phyloP scores from a whole-genome alignment of 2,888 invertebrate species.

The Brachypalpus laphriformis region DNA sequence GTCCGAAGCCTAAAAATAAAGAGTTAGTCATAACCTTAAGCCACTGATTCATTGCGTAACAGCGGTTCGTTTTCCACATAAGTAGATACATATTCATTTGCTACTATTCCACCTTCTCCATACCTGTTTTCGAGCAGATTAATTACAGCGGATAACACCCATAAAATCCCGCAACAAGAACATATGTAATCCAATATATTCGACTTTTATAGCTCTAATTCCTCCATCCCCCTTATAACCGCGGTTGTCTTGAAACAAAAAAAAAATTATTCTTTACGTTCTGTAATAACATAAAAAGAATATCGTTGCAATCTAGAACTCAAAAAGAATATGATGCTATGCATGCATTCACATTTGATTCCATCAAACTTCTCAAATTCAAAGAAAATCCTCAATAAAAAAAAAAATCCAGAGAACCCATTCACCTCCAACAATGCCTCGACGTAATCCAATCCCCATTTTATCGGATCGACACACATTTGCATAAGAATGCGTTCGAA shows the following conservation, averaged over 20 bases:
- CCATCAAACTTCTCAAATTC: slow-evolving; percentile 23
- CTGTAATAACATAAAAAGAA: background rate
- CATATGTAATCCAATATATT: slow-evolving; percentile 44
- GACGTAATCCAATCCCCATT: slow-evolving; percentile 45
- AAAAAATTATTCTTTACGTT: background rate
- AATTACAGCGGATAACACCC: slow-evolving; percentile 46
- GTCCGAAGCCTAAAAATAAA: background rate
- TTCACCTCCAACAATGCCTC: slow-evolving; percentile 14
- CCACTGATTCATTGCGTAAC: slow-evolving; percentile 38
- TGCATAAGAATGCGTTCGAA: slow-evolving; percentile 53
- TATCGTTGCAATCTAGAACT: slow-evolving; percentile 9
- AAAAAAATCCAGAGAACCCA: slow-evolving; percentile 18
- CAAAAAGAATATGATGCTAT: background rate
- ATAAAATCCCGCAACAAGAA: slow-evolving; percentile 28
- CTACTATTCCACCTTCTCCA: slow-evolving; percentile 7
- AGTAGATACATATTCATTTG: slow-evolving; percentile 1
- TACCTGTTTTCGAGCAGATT: slow-evolving; percentile 45
- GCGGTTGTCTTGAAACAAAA: background rate
- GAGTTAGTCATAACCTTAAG: slow-evolving; percentile 26
- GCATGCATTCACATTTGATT: background rate
- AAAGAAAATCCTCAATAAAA: slow-evolving; percentile 31
- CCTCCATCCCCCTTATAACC: background rate
- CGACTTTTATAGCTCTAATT: slow-evolving; percentile 23
- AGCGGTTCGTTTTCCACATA: background rate
- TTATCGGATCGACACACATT: slow-evolving; percentile 49